These are phyloP conservation scores for Meloidogyne chitwoodi DNA, from an alignment of 1,140 invertebrate genomes.

Conservation along the genomic window DNA sequence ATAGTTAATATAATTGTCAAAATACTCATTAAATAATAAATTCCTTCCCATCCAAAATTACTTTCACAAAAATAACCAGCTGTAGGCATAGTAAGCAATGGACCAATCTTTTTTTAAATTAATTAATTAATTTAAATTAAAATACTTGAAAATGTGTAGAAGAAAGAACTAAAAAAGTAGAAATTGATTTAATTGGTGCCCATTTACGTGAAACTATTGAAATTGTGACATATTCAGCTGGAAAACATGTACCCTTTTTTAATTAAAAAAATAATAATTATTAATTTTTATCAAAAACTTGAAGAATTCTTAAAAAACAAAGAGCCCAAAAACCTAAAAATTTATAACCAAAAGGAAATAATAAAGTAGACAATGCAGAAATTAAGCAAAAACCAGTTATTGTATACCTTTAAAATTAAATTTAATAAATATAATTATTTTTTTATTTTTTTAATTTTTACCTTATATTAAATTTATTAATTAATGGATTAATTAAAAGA, in stretches of 20 bases:
- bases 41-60: conserved; percentile 18
- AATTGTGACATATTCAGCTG: neutral
- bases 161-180: neutral
- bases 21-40: conserved; percentile 24
- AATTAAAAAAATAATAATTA: neutral
- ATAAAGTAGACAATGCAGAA: neutral
- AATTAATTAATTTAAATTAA: neutral
- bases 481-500: neutral
- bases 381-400: neutral
- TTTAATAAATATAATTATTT: neutral
- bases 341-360: neutral
- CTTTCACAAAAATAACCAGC: conserved; percentile 28
- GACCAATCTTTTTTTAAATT: conserved; percentile 13
- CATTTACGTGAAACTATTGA: neutral
- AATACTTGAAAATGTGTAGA: conserved; percentile 1
- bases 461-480: neutral
- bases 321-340: neutral
- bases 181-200: neutral
- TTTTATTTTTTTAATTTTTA: neutral
- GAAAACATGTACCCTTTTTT: neutral
- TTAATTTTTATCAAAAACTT: neutral
- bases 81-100: conserved; percentile 28
- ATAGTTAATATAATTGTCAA: conserved; percentile 22
- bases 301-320: neutral
- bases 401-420: neutral